A percentile compares a stretch with the other conserved stretches of the same genome.
Evolutionary conservation across 2,888 invertebrate genomes (phyloP).

Genomic region (Phasia obesa): DNA sequence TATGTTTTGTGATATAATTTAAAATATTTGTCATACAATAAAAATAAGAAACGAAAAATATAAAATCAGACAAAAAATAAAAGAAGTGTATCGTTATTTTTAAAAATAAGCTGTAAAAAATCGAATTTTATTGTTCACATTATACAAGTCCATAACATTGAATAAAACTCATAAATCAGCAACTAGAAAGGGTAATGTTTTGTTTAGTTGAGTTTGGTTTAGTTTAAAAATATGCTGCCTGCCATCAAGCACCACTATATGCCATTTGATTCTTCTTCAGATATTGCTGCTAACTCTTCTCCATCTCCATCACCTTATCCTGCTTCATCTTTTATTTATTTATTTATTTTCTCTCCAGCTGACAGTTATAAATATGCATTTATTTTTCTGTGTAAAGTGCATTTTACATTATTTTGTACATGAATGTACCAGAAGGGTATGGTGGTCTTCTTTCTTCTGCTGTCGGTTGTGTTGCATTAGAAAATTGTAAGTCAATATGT

Average conservation of each 20-base stretch:
- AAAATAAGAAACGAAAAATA: neutral
- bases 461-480: constrained; percentile 14
- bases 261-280: neutral
- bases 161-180: constrained; percentile 64
- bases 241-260: neutral
- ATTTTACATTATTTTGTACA: constrained; percentile 59
- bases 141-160: constrained; percentile 64
- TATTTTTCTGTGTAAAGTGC: constrained; percentile 64
- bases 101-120: constrained; percentile 48
- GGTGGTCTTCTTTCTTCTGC: constrained; percentile 24
- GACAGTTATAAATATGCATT: constrained; percentile 70
- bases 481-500: constrained; percentile 56
- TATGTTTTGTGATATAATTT: constrained; percentile 57
- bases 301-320: neutral
- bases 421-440: constrained; percentile 47
- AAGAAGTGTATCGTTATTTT: constrained; percentile 2
- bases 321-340: constrained; percentile 15
- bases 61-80: neutral
- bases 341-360: constrained; percentile 24
- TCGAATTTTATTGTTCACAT: constrained; percentile 61
- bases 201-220: constrained; percentile 56
- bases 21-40: constrained; percentile 58
- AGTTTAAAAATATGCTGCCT: constrained; percentile 21
- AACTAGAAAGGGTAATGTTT: constrained; percentile 42
- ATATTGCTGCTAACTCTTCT: neutral